Base-by-base conservation (phyloP, 2,797 vertebrate genomes). In the Mus spretus region DNA sequence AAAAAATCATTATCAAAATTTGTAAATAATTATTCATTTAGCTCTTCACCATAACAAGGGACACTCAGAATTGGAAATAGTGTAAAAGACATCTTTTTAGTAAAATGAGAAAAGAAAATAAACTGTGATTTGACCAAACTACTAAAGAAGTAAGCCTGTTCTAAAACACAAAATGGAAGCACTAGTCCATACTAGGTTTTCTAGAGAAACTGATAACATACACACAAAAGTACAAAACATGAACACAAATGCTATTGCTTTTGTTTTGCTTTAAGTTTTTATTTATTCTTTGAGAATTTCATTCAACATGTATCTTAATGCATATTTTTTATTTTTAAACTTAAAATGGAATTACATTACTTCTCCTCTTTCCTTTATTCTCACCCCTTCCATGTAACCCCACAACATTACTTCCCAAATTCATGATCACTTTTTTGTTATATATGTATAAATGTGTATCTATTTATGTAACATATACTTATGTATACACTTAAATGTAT, bases 1-100 rank as follows among this genome's bases (percentile, higher is more conserved):
- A 31, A n/a, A 77, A 24, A 31, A 85, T 57, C 34, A 85, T 79
- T 85, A 67, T 91, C 44, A 50, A 87, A 90, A 94, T 20, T 53
- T 61, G 9, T 50, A 65, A 63, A 50, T 78, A n/a, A 94, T 89
- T 75, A 78, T n/a, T 88, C 53, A 85, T 55, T 92, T 92, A 85
- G 19, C 31, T 80, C 59, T 17, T 95, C 22, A 94, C 34, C 89
- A 11, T 77, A 94, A 57, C 40, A 89, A 79, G 37, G 70, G 57
- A 84, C 10, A 63, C 15, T 77, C 11, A 93, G 50, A 63, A 57
- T 40, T 75, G 14, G 94, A n/a, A 74, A 6, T 90, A 37, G 22
- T n/a, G 31, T 12, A 63, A 12, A 75, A 81, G 93, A 9, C 19
- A 77, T 10, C 78, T 24, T 90, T 94, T 70, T 55, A 93, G 81